Conservation (phyloP, 2,797 vertebrate species). For the Eulemur albifrons region DNA sequence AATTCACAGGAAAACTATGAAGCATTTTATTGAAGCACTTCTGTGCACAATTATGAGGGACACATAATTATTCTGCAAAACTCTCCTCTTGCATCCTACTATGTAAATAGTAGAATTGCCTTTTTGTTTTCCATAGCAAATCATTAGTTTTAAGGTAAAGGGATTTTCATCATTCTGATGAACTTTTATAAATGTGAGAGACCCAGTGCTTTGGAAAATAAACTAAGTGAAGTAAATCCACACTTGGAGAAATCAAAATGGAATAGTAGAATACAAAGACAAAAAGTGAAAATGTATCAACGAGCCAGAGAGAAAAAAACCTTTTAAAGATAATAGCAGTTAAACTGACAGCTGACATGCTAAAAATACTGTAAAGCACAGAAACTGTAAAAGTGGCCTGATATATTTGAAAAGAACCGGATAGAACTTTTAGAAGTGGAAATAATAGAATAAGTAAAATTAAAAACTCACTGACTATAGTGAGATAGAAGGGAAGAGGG, state of each 20-base stretch:
- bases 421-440: neutral
- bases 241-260: neutral
- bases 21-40: neutral
- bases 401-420: neutral
- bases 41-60: too few relatives aligned
- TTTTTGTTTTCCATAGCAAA: neutral
- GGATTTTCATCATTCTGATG: neutral
- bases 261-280: neutral
- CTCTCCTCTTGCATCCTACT: neutral
- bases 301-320: neutral
- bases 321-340: neutral
- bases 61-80: neutral
- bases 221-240: neutral
- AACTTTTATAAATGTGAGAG: neutral
- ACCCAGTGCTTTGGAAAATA: neutral
- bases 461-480: neutral
- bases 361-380: neutral
- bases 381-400: neutral
- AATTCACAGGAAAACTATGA: neutral
- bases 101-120: neutral
- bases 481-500: neutral
- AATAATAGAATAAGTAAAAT: neutral
- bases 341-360: neutral
- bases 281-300: neutral
- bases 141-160: neutral